Percentiles rank a stretch among this genome's conserved stretches.
Conservation (phyloP, 2,888 invertebrate species). For the Tiliacea citrago region DNA sequence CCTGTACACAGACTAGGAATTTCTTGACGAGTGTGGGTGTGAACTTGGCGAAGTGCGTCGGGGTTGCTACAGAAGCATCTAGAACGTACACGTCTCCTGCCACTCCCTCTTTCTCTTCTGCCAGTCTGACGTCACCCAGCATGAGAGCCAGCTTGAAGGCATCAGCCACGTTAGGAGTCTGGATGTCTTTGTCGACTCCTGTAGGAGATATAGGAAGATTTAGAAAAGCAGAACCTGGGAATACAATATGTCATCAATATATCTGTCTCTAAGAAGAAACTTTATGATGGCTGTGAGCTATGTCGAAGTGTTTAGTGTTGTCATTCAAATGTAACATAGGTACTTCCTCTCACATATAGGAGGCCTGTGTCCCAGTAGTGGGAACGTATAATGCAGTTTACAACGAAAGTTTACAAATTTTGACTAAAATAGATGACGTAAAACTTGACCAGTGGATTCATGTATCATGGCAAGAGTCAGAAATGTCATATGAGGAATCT, state of each 20-base stretch:
- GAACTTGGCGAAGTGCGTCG: slow-evolving; percentile 95
- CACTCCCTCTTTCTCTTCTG: slow-evolving; percentile 94
- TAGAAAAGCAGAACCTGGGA: not conserved
- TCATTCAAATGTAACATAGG: not conserved
- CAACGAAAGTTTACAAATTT: not conserved
- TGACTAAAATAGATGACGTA: too few species aligned
- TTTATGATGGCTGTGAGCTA: too few species aligned
- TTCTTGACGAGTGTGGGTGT: slow-evolving; percentile 96
- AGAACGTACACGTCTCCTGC: slow-evolving; percentile 96
- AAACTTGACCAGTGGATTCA: not conserved
- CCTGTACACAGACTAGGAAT: slow-evolving; percentile 95
- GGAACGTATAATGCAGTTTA: too few species aligned
- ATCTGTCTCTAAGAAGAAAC: not conserved
- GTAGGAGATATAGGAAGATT: slow-evolving; percentile 22
- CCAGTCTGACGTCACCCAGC: slow-evolving; percentile 95
- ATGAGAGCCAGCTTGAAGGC: slow-evolving; percentile 95
- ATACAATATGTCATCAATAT: not conserved
- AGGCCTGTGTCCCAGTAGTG: not conserved
- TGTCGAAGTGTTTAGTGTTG: not conserved
- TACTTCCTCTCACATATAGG: not conserved
- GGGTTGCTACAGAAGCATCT: slow-evolving; percentile 95
- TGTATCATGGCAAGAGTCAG: too few species aligned
- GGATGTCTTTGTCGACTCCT: slow-evolving; percentile 92
- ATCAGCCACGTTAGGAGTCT: slow-evolving; percentile 93
- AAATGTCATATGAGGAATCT: not conserved